These are phyloP conservation scores for Ovis canadensis DNA, from an alignment of 2,113 vertebrate genomes.

Conservation along the genomic window DNA sequence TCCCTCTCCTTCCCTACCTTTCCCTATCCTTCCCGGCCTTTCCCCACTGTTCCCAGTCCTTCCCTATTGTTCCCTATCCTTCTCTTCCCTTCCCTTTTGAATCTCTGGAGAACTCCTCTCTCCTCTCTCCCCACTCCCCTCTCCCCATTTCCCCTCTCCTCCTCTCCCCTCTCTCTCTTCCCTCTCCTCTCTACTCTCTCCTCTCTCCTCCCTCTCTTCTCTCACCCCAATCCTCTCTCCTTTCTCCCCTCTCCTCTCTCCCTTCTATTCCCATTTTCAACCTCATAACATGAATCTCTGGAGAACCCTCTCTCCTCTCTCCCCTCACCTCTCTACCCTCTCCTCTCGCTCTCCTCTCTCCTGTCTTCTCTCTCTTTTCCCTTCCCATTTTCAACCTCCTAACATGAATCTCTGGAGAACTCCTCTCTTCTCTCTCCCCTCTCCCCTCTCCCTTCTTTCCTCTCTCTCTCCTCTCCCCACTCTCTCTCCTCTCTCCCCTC, in stretches of 20 bases:
- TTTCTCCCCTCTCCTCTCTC: not conserved
- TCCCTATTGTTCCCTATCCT: no score
- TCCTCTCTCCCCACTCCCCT: not conserved
- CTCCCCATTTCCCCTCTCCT: not conserved
- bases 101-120: not conserved
- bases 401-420: not conserved
- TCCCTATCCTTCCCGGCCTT: no score
- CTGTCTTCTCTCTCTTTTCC: not conserved
- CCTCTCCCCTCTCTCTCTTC: no score
- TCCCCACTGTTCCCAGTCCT: no score
- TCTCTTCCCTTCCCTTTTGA: not conserved
- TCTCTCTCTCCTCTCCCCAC: no score
- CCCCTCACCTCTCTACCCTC: no score
- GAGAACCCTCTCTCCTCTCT: not conserved
- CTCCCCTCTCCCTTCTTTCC: no score
- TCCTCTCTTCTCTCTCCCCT: not conserved
- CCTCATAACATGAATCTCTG: no score
- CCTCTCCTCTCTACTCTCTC: no score
- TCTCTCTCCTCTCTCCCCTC: not conserved
- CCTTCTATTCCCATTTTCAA: not conserved
- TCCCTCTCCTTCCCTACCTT: no score
- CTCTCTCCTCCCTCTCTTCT: no score
- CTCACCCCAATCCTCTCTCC: not conserved
- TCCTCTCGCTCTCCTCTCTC: not conserved
- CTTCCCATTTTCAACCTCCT: not conserved